Evolutionary conservation across 2,113 vertebrate genomes (phyloP).

Genomic region (Bettongia penicillata): DNA sequence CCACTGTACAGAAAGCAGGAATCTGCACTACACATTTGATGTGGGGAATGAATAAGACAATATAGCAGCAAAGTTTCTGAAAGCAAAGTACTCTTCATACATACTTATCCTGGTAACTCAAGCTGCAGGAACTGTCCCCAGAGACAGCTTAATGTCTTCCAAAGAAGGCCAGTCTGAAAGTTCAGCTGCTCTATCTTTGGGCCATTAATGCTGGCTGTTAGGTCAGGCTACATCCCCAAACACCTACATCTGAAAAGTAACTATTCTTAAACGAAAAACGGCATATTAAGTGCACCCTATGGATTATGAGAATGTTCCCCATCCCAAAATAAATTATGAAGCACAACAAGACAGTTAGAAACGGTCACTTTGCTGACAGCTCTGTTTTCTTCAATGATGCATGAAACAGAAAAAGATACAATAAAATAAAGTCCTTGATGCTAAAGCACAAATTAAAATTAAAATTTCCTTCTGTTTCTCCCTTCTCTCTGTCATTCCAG

Average conservation of each 20-base stretch:
- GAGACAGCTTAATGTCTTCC: slow-evolving; percentile 69
- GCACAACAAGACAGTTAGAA: slow-evolving; percentile 66
- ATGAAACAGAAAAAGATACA: slow-evolving; percentile 66
- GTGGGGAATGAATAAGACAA: slow-evolving; percentile 31
- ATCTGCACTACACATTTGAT: background rate
- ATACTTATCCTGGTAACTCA: slow-evolving; percentile 74
- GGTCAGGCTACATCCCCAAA: slow-evolving; percentile 79
- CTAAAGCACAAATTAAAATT: background rate
- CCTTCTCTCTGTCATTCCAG: background rate
- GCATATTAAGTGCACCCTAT: slow-evolving; percentile 79
- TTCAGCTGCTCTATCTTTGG: slow-evolving; percentile 80
- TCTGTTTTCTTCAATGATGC: slow-evolving; percentile 64
- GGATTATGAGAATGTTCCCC: slow-evolving; percentile 81
- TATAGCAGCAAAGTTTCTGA: slow-evolving; percentile 24
- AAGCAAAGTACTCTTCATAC: slow-evolving; percentile 68
- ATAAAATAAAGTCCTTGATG: slow-evolving; percentile 45
- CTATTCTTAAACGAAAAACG: slow-evolving; percentile 80
- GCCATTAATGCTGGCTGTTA: slow-evolving; percentile 79
- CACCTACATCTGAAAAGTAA: slow-evolving; percentile 79
- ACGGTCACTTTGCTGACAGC: slow-evolving; percentile 71
- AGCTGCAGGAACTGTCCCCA: slow-evolving; percentile 52
- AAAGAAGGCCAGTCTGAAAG: slow-evolving; percentile 71
- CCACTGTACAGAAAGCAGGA: background rate
- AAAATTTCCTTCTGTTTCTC: slow-evolving; percentile 42
- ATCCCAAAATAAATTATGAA: slow-evolving; percentile 70